These are phyloP conservation scores for Chelmon rostratus DNA, from an alignment of 2,797 vertebrate species.

Conservation along the genomic window DNA sequence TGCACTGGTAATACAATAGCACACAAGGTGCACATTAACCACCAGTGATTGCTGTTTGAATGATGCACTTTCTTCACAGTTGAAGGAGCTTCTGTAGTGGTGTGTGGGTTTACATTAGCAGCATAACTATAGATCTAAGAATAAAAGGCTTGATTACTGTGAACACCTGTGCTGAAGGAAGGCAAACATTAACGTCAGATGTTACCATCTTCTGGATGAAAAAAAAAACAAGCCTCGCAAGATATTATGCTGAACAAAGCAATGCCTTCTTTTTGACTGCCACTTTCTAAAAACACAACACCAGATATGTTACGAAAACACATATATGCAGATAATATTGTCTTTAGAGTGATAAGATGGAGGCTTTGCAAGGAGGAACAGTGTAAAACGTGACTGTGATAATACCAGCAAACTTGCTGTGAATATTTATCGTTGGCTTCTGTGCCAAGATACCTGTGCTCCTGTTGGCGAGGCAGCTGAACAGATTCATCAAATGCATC, in stretches of 20 bases:
- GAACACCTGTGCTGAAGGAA: neutral
- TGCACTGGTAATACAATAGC: conserved; percentile 5
- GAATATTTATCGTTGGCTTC: conserved; percentile 24
- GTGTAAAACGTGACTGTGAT: conserved; percentile 13
- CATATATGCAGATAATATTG: neutral
- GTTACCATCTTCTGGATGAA: neutral
- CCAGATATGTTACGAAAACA: neutral
- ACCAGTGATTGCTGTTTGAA: conserved; percentile 18
- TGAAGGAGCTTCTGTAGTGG: neutral
- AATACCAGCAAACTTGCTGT: conserved; percentile 12
- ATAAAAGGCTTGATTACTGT: neutral
- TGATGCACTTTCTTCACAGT: neutral
- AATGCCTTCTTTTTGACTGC: conserved; percentile 9
- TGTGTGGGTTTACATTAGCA: neutral
- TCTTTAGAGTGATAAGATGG: neutral
- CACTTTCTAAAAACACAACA: conserved; percentile 12
- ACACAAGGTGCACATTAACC: conserved; percentile 30
- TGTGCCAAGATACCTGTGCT: conserved; percentile 35
- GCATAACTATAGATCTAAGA: neutral
- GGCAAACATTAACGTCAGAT: neutral
- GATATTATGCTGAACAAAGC: conserved; percentile 22
- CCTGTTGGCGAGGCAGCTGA: conserved; percentile 32
- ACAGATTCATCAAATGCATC: conserved; percentile 58
- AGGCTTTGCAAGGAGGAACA: neutral
- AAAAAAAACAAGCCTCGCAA: neutral